Base-by-base conservation (phyloP, 2,113 vertebrate genomes). In the Hemiscyllium ocellatum region DNA sequence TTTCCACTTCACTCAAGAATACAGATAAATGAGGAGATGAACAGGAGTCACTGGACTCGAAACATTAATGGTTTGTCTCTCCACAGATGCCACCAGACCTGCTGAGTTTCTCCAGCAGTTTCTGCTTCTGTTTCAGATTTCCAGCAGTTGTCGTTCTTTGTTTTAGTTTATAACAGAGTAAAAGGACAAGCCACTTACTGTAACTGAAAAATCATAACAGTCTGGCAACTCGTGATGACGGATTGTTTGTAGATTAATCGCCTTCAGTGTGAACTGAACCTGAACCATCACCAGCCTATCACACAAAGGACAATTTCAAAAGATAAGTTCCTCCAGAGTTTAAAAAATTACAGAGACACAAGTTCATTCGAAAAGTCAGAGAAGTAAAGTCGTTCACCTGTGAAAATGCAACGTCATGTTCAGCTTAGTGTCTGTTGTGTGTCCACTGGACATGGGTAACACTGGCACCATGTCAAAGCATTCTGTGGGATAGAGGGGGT, bases 191-290 rank as follows among this genome's bases (percentile, higher is more conserved):
- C 96, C 96, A 97, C 98, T 96, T 96, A 99, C 99, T 96, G 96
- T 97, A 70, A 99, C 97, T 50, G 97, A 98, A 96, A 99, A 99
- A 96, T 98, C 97, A 0, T 99, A 99, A 96, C 99, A 99, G 96
- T 99, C 99, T 0, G 99, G 99, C 8, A 99, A 98, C 96, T 99
- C 98, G 0, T 99, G 98, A 90, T 99, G 98, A 50, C 98, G 98
- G 95, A 99, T 98, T 0, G 99, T 99, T 98, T 99, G 99, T 96
- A 99, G 98, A 95, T 99, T 99, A 96, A 99, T 99, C 70, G 98
- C 98, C 97, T 99, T 99, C 96, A 99, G 96, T 61, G 97, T 98
- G 95, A 99, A 98, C 96, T 94, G 97, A 96, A 99, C 97, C 95
- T 98, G 98, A 96, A 99, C 97, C 0, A 97, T 97, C 95, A 99